phyloP scores from a whole-genome alignment of 2,797 vertebrate genomes.

The Mus caroli region DNA sequence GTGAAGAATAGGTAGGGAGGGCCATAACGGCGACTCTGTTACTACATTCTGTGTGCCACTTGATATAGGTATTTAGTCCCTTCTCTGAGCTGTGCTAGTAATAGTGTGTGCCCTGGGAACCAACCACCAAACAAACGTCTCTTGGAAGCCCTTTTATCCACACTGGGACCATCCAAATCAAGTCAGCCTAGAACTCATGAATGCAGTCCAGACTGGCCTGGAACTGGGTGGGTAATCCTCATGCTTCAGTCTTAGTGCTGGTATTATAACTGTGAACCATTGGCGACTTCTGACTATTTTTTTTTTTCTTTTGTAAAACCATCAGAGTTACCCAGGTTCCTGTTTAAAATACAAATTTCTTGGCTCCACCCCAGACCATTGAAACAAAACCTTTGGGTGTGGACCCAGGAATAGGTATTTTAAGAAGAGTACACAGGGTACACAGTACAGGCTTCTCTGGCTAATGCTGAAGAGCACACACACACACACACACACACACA shows the following conservation, averaged over 20 bases:
- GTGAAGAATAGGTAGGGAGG: background rate
- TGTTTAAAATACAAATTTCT: conserved; percentile 56
- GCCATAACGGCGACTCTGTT: background rate
- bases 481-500: too few species aligned
- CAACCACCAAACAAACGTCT: background rate
- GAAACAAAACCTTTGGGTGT: conserved; percentile 40
- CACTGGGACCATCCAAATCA: background rate
- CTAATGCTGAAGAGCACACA: background rate
- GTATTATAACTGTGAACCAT: background rate
- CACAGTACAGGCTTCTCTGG: background rate
- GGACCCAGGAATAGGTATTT: conserved; percentile 43
- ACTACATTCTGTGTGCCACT: background rate
- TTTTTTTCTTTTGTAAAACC: background rate
- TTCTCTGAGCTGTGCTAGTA: conserved; percentile 31
- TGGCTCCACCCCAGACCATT: background rate
- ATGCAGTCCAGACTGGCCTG: background rate
- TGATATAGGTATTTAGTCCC: conserved; percentile 17
- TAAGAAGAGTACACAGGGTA: background rate
- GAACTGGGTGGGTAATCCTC: background rate
- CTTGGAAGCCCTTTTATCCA: background rate
- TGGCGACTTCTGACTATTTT: background rate
- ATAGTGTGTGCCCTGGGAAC: background rate
- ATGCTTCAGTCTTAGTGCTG: background rate
- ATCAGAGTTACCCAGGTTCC: conserved; percentile 26
- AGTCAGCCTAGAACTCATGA: background rate